Evolutionary conservation across 2,797 vertebrate genomes (phyloP).

Genomic region (Chelon auratus): DNA sequence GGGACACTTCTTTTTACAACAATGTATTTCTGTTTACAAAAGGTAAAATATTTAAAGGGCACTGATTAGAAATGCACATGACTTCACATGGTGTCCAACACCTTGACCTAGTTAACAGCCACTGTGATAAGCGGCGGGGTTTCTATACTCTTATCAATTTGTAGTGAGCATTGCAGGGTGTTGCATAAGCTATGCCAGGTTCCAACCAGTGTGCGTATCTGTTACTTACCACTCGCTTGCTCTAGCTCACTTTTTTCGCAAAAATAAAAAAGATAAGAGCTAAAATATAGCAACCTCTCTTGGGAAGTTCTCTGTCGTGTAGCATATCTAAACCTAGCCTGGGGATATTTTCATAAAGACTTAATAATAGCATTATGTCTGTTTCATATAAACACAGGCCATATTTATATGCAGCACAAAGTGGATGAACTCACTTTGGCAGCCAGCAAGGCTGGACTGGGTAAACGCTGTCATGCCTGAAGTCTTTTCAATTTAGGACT

Average conservation of each 20-base stretch:
- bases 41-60: constrained; percentile 33
- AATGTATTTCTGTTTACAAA: constrained; percentile 35
- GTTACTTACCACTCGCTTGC: constrained; percentile 14
- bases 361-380: constrained; percentile 33
- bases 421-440: constrained; percentile 42
- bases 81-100: constrained; percentile 52
- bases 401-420: constrained; percentile 38
- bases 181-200: constrained; percentile 78
- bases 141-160: constrained; percentile 57
- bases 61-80: constrained; percentile 56
- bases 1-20: constrained; percentile 17
- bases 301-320: constrained; percentile 32
- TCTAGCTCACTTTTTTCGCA: constrained; percentile 15
- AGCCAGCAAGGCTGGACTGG: constrained; percentile 19
- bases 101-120: constrained; percentile 60
- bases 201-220: constrained; percentile 38
- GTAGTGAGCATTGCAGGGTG: constrained; percentile 65
- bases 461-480: constrained; percentile 22
- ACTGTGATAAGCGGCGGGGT: constrained; percentile 54
- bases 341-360: constrained; percentile 46
- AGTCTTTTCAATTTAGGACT: constrained; percentile 26
- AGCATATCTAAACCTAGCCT: constrained; percentile 21
- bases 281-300: constrained; percentile 13
- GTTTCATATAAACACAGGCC: constrained; percentile 47
- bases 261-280: constrained; percentile 20